Evolutionary conservation across 2,113 vertebrate species (phyloP).

Genomic region (Platycercus adscitus): DNA sequence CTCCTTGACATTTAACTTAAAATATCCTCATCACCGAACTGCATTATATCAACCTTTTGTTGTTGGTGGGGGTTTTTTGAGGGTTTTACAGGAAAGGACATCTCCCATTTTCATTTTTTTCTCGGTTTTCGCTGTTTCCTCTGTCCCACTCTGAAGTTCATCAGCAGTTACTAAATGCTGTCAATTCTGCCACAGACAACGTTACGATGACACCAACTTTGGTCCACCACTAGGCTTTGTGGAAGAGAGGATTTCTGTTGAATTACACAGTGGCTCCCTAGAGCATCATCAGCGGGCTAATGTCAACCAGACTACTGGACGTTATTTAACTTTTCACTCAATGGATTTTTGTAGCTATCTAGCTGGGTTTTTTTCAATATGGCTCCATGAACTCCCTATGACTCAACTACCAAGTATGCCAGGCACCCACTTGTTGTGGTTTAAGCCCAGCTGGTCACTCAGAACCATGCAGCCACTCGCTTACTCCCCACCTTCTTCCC

Average conservation of each 20-base stretch:
- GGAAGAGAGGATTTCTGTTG: not conserved
- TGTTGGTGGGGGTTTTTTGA: not conserved
- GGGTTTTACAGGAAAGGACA: not conserved
- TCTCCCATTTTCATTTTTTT: not conserved
- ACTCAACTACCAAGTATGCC: not conserved
- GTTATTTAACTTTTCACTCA: not conserved
- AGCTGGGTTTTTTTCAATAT: not conserved
- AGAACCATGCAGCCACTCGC: not conserved
- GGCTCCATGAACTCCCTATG: not conserved
- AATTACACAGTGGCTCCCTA: not conserved
- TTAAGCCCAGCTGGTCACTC: not conserved
- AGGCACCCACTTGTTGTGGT: not conserved
- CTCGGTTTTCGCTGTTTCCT: not conserved
- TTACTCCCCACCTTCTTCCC: not conserved
- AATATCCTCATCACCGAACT: not conserved
- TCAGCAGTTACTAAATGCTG: not conserved
- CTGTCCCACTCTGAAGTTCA: not conserved
- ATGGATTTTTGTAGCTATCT: not conserved
- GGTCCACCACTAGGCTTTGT: not conserved
- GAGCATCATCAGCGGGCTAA: not conserved
- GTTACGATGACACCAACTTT: not conserved
- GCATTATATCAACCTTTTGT: not conserved
- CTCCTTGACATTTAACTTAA: not conserved
- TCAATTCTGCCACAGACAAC: not conserved
- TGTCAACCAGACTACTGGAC: not conserved